A percentile compares a stretch with the other conserved stretches of the same genome.
Conservation (phyloP, 2,113 vertebrate genomes). For the Camelus dromedarius region DNA sequence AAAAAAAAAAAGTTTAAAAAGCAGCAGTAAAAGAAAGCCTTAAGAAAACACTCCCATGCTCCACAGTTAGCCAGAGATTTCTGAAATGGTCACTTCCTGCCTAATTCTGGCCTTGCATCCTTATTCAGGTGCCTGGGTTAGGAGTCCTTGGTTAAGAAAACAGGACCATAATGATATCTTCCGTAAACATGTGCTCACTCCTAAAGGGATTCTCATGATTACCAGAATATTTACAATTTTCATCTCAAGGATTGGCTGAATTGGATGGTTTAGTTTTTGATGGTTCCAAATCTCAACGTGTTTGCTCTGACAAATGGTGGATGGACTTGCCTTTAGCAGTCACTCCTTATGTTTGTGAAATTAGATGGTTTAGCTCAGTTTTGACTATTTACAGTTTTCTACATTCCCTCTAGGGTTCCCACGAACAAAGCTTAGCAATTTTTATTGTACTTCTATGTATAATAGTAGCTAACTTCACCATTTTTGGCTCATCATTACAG, state of each 20-base stretch:
- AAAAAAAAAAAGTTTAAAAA: constrained; percentile 74
- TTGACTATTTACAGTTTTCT: constrained; percentile 36
- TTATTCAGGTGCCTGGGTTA: constrained; percentile 65
- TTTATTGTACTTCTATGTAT: not conserved
- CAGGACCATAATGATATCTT: constrained; percentile 56
- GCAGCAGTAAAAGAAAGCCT: constrained; percentile 80
- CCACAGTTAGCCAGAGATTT: constrained; percentile 66
- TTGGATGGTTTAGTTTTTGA: constrained; percentile 70
- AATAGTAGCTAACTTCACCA: not conserved
- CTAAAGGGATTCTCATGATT: constrained; percentile 76
- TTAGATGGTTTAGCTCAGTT: constrained; percentile 49
- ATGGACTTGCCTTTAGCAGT: constrained; percentile 24
- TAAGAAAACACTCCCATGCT: constrained; percentile 65
- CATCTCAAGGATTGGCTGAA: constrained; percentile 63
- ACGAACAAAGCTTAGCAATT: constrained; percentile 33
- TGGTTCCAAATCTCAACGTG: constrained; percentile 66
- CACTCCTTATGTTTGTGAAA: constrained; percentile 44
- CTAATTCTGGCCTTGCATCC: constrained; percentile 66
- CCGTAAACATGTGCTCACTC: constrained; percentile 78
- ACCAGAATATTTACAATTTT: constrained; percentile 75
- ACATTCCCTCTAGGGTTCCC: not conserved
- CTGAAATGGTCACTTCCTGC: constrained; percentile 79
- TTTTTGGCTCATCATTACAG: constrained; percentile 65
- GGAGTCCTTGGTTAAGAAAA: constrained; percentile 62
- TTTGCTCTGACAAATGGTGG: constrained; percentile 57